Base-by-base conservation (phyloP, 2,888 invertebrate species). In the Sesia bembeciformis region DNA sequence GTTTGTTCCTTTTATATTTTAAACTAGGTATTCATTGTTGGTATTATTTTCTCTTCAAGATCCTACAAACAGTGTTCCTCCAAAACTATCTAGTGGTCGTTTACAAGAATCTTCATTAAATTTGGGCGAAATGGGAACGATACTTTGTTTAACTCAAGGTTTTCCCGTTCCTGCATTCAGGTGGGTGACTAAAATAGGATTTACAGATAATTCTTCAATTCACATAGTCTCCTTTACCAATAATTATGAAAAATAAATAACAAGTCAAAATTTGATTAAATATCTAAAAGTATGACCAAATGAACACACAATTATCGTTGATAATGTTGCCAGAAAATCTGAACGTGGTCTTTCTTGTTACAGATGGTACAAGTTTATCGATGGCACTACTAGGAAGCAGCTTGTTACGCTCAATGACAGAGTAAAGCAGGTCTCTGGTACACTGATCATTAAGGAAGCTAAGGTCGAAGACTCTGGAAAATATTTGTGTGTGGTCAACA, bases 311-410 rank as follows among this genome's bases (percentile, higher is more conserved):
- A 23, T 1, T 23, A 23, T 23, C 23, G 23, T 23, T 23, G 23
- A 23, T 23, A 23, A 23, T 23, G 23, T 46, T 46, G 23, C 23
- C 46, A n/a, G 46, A 23, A 50, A 50, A 50, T 60, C 72, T 86
- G 66, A 88, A 78, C 74, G 52, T 57, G 40, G 68, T 88, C 76
- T 89, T 77, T 66, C 70, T 92, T 91, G 91, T 94, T 94, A 7
- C 93, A 97, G 97, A 91, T 97, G 97, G 97, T 97, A 96, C 86
- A 97, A 97, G 81, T 97, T 97, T 84, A 93, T 96, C 69, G 97
- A 97, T 67, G 96, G 96, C 54, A 95, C 95, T 1, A 93, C 93
- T 3, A 91, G 96, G 54, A 96, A 96, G 76, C 95, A 96, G 78
- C 95, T 95, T n/a, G 96, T 97, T n/a, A 92, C 93, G 43, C 86